Evolutionary conservation across 2,888 invertebrate genomes (phyloP).

Genomic region (Bimastos eiseni): DNA sequence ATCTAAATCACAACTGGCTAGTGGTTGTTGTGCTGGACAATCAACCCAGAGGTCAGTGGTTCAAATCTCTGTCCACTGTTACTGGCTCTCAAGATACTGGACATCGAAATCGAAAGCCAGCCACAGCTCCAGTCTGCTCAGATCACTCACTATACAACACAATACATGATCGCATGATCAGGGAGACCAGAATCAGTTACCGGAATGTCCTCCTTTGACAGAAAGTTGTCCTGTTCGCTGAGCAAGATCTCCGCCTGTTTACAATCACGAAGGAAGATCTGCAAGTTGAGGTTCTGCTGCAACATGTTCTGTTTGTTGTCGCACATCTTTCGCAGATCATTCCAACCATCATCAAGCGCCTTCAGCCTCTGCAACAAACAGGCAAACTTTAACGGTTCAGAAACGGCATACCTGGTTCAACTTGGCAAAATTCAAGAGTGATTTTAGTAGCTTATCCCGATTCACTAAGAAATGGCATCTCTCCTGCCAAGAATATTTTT

Average conservation of each 20-base stretch:
- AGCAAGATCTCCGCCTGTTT: slow-evolving; percentile 95
- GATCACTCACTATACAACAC: background rate
- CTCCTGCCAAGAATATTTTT: background rate
- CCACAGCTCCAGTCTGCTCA: slow-evolving; percentile 13
- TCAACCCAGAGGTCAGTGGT: background rate
- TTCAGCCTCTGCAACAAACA: slow-evolving; percentile 73
- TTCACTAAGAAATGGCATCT: background rate
- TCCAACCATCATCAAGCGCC: slow-evolving; percentile 98
- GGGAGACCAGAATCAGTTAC: slow-evolving; percentile 61
- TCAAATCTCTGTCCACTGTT: background rate
- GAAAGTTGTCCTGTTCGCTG: slow-evolving; percentile 95
- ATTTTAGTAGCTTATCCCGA: background rate
- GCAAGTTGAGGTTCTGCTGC: slow-evolving; percentile 83
- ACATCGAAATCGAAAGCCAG: background rate
- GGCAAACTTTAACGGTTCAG: background rate
- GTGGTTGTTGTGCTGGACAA: background rate
- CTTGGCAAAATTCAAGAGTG: background rate
- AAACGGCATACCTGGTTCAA: background rate
- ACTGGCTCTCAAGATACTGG: background rate
- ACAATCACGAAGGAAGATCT: slow-evolving; percentile 90
- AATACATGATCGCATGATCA: background rate
- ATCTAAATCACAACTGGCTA: background rate
- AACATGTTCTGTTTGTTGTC: slow-evolving; percentile 92
- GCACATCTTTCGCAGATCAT: slow-evolving; percentile 99
- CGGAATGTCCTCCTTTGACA: slow-evolving; percentile 94